Percentiles rank a stretch among this genome's conserved stretches.
phyloP scores from a whole-genome alignment of 1,140 invertebrate genomes.

The Drosophila quadrilineata region DNA sequence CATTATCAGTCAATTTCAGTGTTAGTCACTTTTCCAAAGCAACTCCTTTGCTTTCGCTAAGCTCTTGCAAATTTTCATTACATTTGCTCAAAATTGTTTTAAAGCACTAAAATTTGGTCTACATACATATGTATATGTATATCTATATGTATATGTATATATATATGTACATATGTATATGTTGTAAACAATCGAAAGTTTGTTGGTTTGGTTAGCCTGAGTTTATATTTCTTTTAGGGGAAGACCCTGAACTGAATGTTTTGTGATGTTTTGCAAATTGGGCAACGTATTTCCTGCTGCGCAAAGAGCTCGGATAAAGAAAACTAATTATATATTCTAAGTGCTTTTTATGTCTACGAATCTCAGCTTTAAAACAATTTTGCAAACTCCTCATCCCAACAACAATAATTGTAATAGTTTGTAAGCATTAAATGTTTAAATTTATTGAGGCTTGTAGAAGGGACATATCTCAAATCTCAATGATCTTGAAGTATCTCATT shows the following conservation, averaged over 20 bases:
- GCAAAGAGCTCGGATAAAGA: slow-evolving; percentile 24
- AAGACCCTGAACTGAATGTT: slow-evolving; percentile 7
- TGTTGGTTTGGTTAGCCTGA: slow-evolving; percentile 60
- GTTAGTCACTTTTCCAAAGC: neutral
- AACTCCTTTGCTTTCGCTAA: slow-evolving; percentile 4
- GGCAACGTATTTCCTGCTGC: slow-evolving; percentile 67
- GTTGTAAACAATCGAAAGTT: too few species aligned
- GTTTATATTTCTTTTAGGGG: slow-evolving; percentile 17
- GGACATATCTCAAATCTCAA: slow-evolving; percentile 22
- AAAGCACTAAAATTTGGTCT: too few species aligned
- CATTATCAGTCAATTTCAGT: too few species aligned
- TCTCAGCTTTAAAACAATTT: slow-evolving; percentile 72
- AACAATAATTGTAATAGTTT: slow-evolving; percentile 39
- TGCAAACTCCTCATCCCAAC: slow-evolving; percentile 10
- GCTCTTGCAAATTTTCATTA: slow-evolving; percentile 33
- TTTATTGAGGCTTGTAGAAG: slow-evolving; percentile 12
- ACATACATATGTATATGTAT: too few species aligned
- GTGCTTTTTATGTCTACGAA: slow-evolving; percentile 31
- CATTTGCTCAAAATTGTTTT: slow-evolving; percentile 71
- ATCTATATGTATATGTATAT: too few species aligned
- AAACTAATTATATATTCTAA: slow-evolving; percentile 46
- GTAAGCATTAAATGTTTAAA: slow-evolving; percentile 49
- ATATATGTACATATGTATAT: too few species aligned
- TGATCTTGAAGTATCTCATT: slow-evolving; percentile 63
- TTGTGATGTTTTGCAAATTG: slow-evolving; percentile 47